Percentiles rank a stretch among this genome's conserved stretches.
Conservation (phyloP, 2,113 vertebrate species). For the Vulpes ferrilata region DNA sequence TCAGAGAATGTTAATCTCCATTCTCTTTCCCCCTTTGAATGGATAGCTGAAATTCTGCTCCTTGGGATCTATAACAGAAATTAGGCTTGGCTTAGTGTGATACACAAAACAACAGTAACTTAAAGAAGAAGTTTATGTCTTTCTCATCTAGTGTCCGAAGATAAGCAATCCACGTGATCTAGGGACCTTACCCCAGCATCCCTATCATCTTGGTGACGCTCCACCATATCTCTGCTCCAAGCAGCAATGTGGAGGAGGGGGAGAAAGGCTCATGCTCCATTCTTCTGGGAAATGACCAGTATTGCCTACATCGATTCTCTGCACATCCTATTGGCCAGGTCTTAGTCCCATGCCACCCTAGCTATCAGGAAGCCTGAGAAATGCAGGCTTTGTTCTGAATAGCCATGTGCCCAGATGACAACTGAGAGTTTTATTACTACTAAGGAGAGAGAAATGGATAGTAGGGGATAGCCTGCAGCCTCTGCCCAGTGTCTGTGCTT, state of each 20-base stretch:
- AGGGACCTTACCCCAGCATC: not conserved
- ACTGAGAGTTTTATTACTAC: not conserved
- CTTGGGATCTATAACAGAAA: not conserved
- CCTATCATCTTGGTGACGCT: not conserved
- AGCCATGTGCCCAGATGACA: not conserved
- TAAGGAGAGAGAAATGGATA: not conserved
- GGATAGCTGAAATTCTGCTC: not conserved
- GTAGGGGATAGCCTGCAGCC: not conserved
- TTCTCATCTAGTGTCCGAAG: not conserved
- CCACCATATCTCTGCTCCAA: not conserved
- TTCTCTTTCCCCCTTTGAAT: constrained; percentile 32
- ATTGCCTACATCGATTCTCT: not conserved
- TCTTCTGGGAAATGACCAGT: not conserved
- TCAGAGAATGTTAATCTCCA: constrained; percentile 9
- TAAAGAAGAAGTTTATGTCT: constrained; percentile 9
- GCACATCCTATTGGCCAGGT: not conserved
- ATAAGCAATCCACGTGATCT: not conserved
- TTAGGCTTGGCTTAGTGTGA: not conserved
- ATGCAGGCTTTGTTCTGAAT: not conserved
- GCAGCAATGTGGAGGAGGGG: not conserved
- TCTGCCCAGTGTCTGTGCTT: not conserved
- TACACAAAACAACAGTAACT: not conserved
- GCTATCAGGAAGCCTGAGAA: not conserved
- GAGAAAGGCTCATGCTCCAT: not conserved
- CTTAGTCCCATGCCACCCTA: not conserved